phyloP scores from a whole-genome alignment of 1,140 invertebrate species.

The Lucilia cuprina region DNA sequence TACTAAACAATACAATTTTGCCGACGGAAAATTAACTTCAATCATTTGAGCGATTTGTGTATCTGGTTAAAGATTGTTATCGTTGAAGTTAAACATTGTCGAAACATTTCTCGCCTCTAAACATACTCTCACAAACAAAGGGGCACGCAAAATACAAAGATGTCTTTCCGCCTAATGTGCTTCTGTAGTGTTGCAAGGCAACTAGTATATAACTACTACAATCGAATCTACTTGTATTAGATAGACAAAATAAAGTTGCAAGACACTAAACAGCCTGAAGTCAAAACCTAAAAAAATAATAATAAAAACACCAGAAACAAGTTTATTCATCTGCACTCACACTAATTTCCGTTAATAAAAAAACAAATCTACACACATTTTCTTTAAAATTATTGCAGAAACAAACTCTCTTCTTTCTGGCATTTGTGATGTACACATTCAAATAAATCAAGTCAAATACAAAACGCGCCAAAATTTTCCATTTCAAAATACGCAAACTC shows the following conservation, averaged over 20 bases:
- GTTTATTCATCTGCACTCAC: background rate
- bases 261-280: background rate
- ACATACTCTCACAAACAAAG: background rate
- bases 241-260: background rate
- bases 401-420: background rate
- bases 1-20: too few species aligned
- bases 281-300: background rate
- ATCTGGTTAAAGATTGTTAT: slow-evolving; percentile 22
- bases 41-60: slow-evolving; percentile 9
- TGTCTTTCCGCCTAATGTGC: slow-evolving; percentile 5
- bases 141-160: background rate
- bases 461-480: slow-evolving; percentile 37
- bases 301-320: background rate
- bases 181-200: background rate
- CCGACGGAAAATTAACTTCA: background rate
- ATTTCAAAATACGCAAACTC: slow-evolving; percentile 45
- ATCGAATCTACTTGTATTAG: background rate
- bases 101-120: slow-evolving; percentile 15
- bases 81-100: slow-evolving; percentile 5
- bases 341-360: background rate
- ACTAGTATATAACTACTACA: background rate
- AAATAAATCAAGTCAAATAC: slow-evolving; percentile 28
- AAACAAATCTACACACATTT: background rate
- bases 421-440: background rate
- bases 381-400: background rate